Percentiles rank a stretch among this genome's conserved stretches.
phyloP scores from a whole-genome alignment of 2,113 vertebrate species.

The Cercopithecus mona region DNA sequence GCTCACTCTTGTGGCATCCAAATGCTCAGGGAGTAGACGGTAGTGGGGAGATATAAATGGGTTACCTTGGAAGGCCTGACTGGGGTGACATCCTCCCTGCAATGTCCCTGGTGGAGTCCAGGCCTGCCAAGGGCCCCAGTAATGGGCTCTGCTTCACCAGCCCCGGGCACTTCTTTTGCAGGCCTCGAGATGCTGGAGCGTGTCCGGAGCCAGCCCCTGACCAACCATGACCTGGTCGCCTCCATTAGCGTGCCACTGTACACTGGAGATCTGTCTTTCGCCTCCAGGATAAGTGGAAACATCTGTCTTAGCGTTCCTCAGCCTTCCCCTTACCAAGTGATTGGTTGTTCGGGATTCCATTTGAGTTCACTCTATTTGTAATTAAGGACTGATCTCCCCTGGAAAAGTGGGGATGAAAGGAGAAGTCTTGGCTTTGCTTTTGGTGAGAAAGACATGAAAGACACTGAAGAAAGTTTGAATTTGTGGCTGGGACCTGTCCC shows the following conservation, averaged over 20 bases:
- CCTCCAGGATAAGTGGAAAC: rapidly evolving
- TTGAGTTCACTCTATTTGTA: neutral
- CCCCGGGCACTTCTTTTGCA: rapidly evolving
- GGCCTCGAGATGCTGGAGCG: neutral
- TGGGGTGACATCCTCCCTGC: neutral
- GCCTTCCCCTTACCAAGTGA: rapidly evolving
- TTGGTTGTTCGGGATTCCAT: neutral
- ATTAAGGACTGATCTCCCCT: neutral
- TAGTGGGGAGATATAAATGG: neutral
- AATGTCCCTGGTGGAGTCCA: neutral
- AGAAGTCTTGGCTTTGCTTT: neutral
- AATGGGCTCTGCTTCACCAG: neutral
- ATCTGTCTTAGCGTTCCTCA: neutral
- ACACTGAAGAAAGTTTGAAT: neutral
- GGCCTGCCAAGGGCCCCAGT: too few relatives aligned
- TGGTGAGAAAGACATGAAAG: neutral
- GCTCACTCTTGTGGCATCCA: neutral
- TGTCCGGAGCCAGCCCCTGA: neutral
- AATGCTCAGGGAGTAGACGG: neutral
- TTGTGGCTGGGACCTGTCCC: neutral
- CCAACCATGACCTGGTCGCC: rapidly evolving
- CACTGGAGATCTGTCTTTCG: rapidly evolving
- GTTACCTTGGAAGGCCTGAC: neutral
- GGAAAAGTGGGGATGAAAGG: neutral
- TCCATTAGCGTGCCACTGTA: rapidly evolving